Percentiles rank a stretch among this genome's conserved stretches.
Evolutionary conservation across 2,797 vertebrate genomes (phyloP).

Genomic region (Alca torda): DNA sequence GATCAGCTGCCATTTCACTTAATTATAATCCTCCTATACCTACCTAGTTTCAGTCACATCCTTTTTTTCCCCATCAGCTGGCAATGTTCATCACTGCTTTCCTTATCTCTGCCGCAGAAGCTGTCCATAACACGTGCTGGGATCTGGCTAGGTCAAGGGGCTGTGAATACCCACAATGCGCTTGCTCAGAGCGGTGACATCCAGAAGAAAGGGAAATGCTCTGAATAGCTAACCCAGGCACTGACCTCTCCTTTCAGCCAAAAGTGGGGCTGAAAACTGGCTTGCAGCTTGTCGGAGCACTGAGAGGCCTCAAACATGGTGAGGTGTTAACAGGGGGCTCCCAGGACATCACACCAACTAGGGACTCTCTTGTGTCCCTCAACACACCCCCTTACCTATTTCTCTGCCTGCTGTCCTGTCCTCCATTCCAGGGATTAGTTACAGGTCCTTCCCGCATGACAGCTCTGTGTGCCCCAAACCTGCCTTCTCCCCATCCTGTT

Average conservation of each 20-base stretch:
- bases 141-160: background rate
- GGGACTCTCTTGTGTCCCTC: background rate
- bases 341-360: background rate
- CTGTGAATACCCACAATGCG: background rate
- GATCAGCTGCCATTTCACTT: background rate
- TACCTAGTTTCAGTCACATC: background rate
- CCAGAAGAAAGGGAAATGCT: background rate
- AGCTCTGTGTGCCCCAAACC: background rate
- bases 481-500: background rate
- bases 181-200: background rate
- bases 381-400: background rate
- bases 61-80: background rate
- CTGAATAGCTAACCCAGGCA: background rate
- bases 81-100: background rate
- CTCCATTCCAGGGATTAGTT: background rate
- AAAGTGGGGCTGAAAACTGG: background rate
- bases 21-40: background rate
- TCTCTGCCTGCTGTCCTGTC: background rate
- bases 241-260: background rate
- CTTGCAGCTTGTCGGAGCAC: background rate
- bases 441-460: background rate
- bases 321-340: background rate
- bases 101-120: background rate
- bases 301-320: background rate
- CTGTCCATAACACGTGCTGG: background rate